Evolutionary conservation across 2,113 vertebrate genomes (phyloP), one percentile per base, ranked within the genome.

Genomic region (Dicentrarchus labrax): DNA sequence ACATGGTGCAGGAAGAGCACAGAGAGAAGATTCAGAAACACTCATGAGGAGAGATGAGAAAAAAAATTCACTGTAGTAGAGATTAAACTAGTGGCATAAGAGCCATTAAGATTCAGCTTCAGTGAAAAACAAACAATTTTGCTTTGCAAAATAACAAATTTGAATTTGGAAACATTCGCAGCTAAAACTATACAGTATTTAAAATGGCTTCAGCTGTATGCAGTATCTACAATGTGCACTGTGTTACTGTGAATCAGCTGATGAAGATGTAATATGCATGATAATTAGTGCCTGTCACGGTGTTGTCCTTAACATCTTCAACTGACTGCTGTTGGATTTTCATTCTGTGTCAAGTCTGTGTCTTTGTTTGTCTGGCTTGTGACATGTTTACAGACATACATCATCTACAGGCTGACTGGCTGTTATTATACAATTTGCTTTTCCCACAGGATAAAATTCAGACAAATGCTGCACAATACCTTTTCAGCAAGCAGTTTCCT

Each of bases 241-340:
- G 13, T 66, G 78, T 8, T 65, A 21, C 53, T 59, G 12, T 53
- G 43, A 59, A 83, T 59, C 68, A 66, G 59, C 57, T 73, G 53
- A 48, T 48, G 50, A 38, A 54, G 39, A 68, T 78, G 60, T 19
- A 19, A 39, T 22, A 21, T 54, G 41, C 11, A 57, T 4, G 17
- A 65, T 61, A 83, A 86, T 72, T 74, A 71, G 51, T 54, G 53
- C 36, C 73, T 86, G 74, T 43, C 72, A 67, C 51, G 17, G 43
- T 16, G 60, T 61, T 56, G 50, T 86, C 50, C 15, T 73, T 51
- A 43, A 51, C 57, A 24, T 9, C 45, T 65, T 4, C 64, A 13
- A 6, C 10, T 43, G 51, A 54, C 66, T 67, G 41, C 45, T 75
- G 39, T 17, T 16, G 22, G 24, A 0, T 68, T 54, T 57, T 59